A percentile compares a stretch with the other conserved stretches of the same genome.
phyloP scores from a whole-genome alignment of 2,888 invertebrate species.

The Parnassius smintheus region DNA sequence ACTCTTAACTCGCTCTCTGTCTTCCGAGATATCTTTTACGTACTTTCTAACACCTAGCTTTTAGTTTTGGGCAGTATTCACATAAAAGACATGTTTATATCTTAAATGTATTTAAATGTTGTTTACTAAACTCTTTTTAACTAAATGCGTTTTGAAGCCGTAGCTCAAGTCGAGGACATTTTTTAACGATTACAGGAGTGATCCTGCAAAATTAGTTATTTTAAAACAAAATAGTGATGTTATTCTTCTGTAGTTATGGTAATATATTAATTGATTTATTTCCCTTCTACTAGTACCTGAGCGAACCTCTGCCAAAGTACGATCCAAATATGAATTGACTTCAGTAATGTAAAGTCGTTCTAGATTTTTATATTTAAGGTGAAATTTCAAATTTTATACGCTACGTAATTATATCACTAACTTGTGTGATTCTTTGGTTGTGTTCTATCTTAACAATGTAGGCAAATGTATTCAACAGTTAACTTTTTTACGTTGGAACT shows the following conservation, averaged over 20 bases:
- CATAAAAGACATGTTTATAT: slow-evolving; percentile 74
- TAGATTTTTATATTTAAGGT: slow-evolving; percentile 37
- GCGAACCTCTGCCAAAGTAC: slow-evolving; percentile 45
- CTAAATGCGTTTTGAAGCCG: slow-evolving; percentile 50
- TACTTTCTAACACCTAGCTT: slow-evolving; percentile 46
- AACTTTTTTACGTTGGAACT: slow-evolving; percentile 45
- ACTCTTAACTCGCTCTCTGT: slow-evolving; percentile 60
- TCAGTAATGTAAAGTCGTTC: slow-evolving; percentile 39
- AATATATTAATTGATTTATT: slow-evolving; percentile 42
- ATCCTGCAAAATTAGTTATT: slow-evolving; percentile 29
- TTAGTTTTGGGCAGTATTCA: slow-evolving; percentile 74
- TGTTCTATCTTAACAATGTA: slow-evolving; percentile 69
- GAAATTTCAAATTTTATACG: slow-evolving; percentile 31
- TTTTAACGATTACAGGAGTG: slow-evolving; percentile 27
- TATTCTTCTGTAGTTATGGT: slow-evolving; percentile 29
- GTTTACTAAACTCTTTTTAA: slow-evolving; percentile 49
- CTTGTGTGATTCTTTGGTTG: slow-evolving; percentile 78
- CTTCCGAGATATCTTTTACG: slow-evolving; percentile 62
- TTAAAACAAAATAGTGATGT: slow-evolving; percentile 15
- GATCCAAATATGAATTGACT: slow-evolving; percentile 37
- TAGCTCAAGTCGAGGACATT: slow-evolving; percentile 38
- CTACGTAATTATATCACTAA: slow-evolving; percentile 56
- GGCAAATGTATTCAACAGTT: slow-evolving; percentile 54
- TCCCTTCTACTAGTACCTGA: slow-evolving; percentile 69
- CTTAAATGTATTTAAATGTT: slow-evolving; percentile 49